Evolutionary conservation across 1,140 invertebrate species (phyloP).

Genomic region (Agrypnia vestita): DNA sequence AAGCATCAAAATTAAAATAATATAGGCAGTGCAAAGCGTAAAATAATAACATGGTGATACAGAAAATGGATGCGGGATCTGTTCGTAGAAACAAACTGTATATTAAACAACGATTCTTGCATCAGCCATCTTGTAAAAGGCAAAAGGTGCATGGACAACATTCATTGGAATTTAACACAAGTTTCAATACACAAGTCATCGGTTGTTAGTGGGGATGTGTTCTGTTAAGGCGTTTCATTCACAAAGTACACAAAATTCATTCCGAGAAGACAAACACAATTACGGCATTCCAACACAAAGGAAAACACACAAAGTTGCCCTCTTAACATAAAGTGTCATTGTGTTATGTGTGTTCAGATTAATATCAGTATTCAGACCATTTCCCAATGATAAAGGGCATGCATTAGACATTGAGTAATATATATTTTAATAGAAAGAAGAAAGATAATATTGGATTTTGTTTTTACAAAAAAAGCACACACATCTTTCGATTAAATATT

Average conservation of each 20-base stretch:
- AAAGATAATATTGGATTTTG: background rate
- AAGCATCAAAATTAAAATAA: background rate
- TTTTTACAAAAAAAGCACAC: background rate
- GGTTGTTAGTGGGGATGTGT: background rate
- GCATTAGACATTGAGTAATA: background rate
- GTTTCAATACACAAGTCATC: too few relatives aligned
- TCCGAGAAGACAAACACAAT: conserved; percentile 11
- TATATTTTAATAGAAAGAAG: conserved; percentile 1
- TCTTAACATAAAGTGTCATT: conserved; percentile 19
- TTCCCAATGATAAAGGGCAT: too few relatives aligned
- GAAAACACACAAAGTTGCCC: conserved; percentile 35
- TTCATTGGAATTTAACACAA: background rate
- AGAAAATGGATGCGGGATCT: conserved; percentile 23
- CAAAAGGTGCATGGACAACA: conserved; percentile 13
- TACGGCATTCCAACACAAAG: conserved; percentile 44
- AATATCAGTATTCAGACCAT: too few relatives aligned
- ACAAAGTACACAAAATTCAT: conserved; percentile 13
- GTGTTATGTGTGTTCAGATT: background rate
- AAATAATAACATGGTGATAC: background rate
- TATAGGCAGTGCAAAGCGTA: background rate
- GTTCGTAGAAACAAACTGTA: conserved; percentile 20
- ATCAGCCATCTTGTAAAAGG: conserved; percentile 24
- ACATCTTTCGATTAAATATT: too few relatives aligned
- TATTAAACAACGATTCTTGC: conserved; percentile 33
- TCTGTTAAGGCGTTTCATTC: background rate